Evolutionary conservation across 2,797 vertebrate genomes (phyloP), one percentile per base, ranked within the genome.

Genomic region (Siniperca obscura): DNA sequence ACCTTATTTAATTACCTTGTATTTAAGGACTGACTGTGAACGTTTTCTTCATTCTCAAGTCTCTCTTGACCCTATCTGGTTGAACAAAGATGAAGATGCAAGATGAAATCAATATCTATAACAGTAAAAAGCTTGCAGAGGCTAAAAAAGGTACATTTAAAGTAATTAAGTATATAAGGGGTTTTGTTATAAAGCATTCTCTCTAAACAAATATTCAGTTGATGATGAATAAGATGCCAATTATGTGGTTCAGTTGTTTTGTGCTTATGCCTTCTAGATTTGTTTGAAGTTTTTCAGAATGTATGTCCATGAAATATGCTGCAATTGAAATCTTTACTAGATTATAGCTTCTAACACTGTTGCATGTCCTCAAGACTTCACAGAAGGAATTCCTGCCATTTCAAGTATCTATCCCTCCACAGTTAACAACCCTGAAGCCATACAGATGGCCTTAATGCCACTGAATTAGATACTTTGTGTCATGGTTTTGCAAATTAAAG

Each of bases 401-500:
- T 50, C 53, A 60, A 55, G 13, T 16, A 55, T 61, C 10, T 14
- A 14, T 50, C 34, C 34, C 38, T 67, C 17, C 16, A 36, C 52
- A 60, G n/a, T 53, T 14, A n/a, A 40, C 11, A 38, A 65, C 17
- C 40, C 61, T 12, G 40, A 40, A 44, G 52, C 25, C 1, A 2
- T 42, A 12, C 14, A 66, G 42, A 55, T 19, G 3, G n/a, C 0
- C 34, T 46, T 38, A 64, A 66, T 55, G 14, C 44, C 22, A 46
- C 25, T 67, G 38, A 65, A 67, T 76, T 46, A 53, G 0, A 72
- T 44, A 68, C 42, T 25, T 16, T 34, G 16, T 57, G 60, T 70
- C 78, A 53, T 22, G 34, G 34, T 62, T 57, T 80, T 62, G 48
- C 3, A 21, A 52, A 86, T 67, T 36, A 80, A 76, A 27, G 13